Conservation (phyloP, 1,140 invertebrate species). For the Drosophila busckii region DNA sequence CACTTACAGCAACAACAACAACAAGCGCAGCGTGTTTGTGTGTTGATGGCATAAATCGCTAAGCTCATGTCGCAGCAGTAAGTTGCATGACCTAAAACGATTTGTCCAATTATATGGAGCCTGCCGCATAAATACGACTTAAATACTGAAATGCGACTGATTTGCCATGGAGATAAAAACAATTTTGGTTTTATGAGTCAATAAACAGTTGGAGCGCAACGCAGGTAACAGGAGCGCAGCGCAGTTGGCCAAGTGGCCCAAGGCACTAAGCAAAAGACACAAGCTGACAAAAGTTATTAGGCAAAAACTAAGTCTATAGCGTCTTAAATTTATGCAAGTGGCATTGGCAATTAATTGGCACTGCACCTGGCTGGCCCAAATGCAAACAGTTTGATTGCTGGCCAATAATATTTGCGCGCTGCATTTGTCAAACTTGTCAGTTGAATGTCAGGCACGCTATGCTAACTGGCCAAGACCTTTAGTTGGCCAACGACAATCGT, state of each 20-base stretch:
- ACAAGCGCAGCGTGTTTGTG: no score
- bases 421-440: constrained; percentile 1
- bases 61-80: neutral
- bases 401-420: constrained; percentile 11
- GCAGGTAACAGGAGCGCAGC: constrained; percentile 20
- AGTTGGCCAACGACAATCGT: constrained; percentile 36
- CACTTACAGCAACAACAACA: no score
- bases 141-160: constrained; percentile 54
- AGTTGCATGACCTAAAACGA: constrained; percentile 56
- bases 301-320: neutral
- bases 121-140: constrained; percentile 54
- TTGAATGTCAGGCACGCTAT: constrained; percentile 4
- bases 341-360: neutral
- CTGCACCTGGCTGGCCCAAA: constrained; percentile 8
- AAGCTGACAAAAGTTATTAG: no score
- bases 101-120: constrained; percentile 68
- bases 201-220: constrained; percentile 38
- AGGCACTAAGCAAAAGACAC: neutral
- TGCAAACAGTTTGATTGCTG: constrained; percentile 26
- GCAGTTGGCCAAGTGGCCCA: no score
- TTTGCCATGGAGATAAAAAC: constrained; percentile 58
- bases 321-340: no score
- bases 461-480: constrained; percentile 22
- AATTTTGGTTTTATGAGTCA: constrained; percentile 51
- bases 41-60: no score